Evolutionary conservation across 1,140 invertebrate species (phyloP).

Genomic region (Aphaenogaster rudis): DNA sequence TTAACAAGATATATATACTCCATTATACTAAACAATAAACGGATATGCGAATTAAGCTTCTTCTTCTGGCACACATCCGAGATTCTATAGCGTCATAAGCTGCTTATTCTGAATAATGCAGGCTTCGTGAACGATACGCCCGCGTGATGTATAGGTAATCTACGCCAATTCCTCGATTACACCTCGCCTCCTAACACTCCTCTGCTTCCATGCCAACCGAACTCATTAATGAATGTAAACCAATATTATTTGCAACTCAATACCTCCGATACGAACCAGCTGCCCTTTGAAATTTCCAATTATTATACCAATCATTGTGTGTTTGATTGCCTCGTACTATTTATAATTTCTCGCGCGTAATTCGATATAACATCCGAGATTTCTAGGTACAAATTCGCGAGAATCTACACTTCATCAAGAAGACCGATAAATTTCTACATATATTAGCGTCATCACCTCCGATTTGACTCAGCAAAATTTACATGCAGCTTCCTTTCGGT

Average conservation of each 20-base stretch:
- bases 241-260: conserved; percentile 56
- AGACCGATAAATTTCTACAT: background rate
- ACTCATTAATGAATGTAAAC: conserved; percentile 59
- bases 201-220: background rate
- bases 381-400: background rate
- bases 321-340: background rate
- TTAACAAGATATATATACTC: conserved; percentile 42
- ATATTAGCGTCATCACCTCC: too few relatives aligned
- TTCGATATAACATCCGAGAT: background rate
- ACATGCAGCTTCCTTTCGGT: too few relatives aligned
- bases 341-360: conserved; percentile 17
- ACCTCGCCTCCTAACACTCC: background rate
- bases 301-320: conserved; percentile 42
- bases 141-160: conserved; percentile 43
- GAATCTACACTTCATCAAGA: background rate
- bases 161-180: conserved; percentile 48
- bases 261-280: background rate
- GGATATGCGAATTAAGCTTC: conserved; percentile 44
- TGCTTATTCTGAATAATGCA: conserved; percentile 56
- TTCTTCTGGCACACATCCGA: conserved; percentile 34
- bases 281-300: conserved; percentile 49
- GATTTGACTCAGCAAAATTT: too few relatives aligned
- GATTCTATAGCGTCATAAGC: conserved; percentile 51
- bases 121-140: background rate
- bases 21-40: conserved; percentile 53